phyloP scores from a whole-genome alignment of 2,888 invertebrate genomes.

The Tineola bisselliella region DNA sequence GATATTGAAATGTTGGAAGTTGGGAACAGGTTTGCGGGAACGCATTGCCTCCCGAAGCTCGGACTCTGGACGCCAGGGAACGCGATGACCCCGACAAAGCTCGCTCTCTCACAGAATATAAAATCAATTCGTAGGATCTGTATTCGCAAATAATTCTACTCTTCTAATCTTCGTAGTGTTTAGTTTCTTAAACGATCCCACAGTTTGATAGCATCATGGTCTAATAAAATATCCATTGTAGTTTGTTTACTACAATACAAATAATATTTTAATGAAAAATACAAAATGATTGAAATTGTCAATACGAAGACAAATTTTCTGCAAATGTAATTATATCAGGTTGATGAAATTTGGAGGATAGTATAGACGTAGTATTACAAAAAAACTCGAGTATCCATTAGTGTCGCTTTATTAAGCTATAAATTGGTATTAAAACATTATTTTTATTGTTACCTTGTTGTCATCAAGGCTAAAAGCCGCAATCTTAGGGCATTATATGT shows the following conservation, averaged over 20 bases:
- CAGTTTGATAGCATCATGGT: background rate
- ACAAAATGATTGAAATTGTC: too few species aligned
- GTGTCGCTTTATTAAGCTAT: background rate
- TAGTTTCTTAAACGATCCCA: background rate
- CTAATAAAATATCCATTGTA: too few species aligned
- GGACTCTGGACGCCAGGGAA: conserved; percentile 38
- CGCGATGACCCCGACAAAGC: conserved; percentile 48
- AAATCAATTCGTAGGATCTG: conserved; percentile 45
- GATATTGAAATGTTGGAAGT: conserved; percentile 53
- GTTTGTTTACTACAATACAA: too few species aligned
- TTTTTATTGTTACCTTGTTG: conserved; percentile 12
- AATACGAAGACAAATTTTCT: too few species aligned
- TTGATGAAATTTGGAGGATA: too few species aligned
- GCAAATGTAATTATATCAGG: too few species aligned
- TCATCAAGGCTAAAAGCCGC: conserved; percentile 14
- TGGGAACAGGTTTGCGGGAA: conserved; percentile 49
- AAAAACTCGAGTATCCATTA: too few species aligned
- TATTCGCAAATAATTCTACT: conserved; percentile 10
- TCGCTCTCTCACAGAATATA: conserved; percentile 48
- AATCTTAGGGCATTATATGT: conserved; percentile 14
- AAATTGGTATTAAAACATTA: conserved; percentile 10
- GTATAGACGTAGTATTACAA: too few species aligned
- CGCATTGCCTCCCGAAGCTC: conserved; percentile 16
- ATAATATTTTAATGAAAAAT: too few species aligned
- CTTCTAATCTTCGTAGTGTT: background rate